Evolutionary conservation across 2,797 vertebrate genomes (phyloP), one percentile per base, ranked within the genome.

Genomic region (Clarias laeviceps): DNA sequence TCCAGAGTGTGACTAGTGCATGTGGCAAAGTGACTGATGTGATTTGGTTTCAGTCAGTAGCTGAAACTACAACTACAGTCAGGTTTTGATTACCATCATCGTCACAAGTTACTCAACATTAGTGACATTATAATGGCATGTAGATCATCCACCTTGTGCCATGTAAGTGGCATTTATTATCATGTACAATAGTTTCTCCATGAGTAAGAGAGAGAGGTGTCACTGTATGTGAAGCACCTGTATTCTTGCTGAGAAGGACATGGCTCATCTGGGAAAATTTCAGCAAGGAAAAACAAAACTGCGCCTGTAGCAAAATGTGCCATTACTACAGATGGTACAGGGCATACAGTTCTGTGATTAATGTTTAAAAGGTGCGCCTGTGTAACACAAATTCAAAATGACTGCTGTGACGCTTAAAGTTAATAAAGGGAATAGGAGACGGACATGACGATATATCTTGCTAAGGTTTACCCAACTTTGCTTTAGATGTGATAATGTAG

Each of bases 41-140:
- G 40, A 54, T 56, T 6, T 22, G 32, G 24, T 84, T 84, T 84
- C n/a, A 45, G 22, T 50, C n/a, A 59, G 66, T 85, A 32, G 17
- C 27, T 56, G 69, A 73, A 65, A 29, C 78, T 81, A 54, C 61
- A 65, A 22, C 78, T 81, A 62, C 61, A 76, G 22, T 3, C 15
- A 65, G 54, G 34, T 45, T 77, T 77, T 65, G 8, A 24, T 65
- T 32, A 32, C 62, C 34, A 7, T 54, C 18, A 34, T 61, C 29
- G 4, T 76, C 50, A 17, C 64, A 59, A 59, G 27, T 81, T n/a
- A 27, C 34, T 77, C 79, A 57, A 57, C n/a, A 34, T 77, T 76
- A 82, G 34, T 86, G n/a, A 70, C 34, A 1, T n/a, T 29, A n/a
- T 57, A 76, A 8, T 50, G 24, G 32, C 29, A n/a, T 32, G 2